A percentile compares a stretch with the other conserved stretches of the same genome.
Evolutionary conservation across 2,113 vertebrate genomes (phyloP).

Genomic region (Xenopus tropicalis): UCB_Xtro_10.0 CM004445.2:119572501-119573000

Average conservation of each 20-base stretch:
- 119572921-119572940: too few species aligned
- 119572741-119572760: slow-evolving; percentile 36
- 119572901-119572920: too few species aligned
- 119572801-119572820: slow-evolving; percentile 32
- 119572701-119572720: slow-evolving; percentile 40
- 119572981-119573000: too few species aligned
- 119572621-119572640: slow-evolving; percentile 42
- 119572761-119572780: slow-evolving; percentile 6
- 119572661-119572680: slow-evolving; percentile 45
- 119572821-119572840: slow-evolving; percentile 19
- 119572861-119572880: too few species aligned
- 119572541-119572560: slow-evolving; percentile 41
- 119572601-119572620: slow-evolving; percentile 45
- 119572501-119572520: slow-evolving; percentile 47
- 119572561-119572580: slow-evolving; percentile 40
- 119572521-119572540: slow-evolving; percentile 41
- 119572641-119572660: slow-evolving; percentile 42
- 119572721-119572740: slow-evolving; percentile 39
- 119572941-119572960: too few species aligned
- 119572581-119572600: slow-evolving; percentile 43
- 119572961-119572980: too few species aligned
- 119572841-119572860: slow-evolving; percentile 16
- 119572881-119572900: too few species aligned
- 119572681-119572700: slow-evolving; percentile 40
- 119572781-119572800: slow-evolving; percentile 25